Evolutionary conservation across 2,888 invertebrate species (phyloP).

Genomic region (Oscheius sp.): DNA sequence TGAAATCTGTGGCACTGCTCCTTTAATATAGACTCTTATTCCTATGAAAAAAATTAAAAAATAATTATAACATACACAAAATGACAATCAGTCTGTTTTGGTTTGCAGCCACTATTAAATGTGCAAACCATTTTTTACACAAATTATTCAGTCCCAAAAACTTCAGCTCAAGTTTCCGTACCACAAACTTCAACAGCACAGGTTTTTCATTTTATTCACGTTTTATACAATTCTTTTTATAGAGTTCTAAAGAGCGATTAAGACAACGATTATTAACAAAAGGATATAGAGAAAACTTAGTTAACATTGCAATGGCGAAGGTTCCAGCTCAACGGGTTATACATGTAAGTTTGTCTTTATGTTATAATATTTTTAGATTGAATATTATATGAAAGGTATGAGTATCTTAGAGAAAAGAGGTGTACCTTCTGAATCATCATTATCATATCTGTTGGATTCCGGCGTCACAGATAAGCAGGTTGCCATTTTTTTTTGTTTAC

Average conservation of each 20-base stretch:
- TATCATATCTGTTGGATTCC: slow-evolving; percentile 42
- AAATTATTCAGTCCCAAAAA: not conserved
- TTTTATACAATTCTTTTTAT: not conserved
- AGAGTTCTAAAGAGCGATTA: slow-evolving; percentile 3
- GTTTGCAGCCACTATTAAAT: slow-evolving; percentile 9
- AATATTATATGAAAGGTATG: slow-evolving; percentile 57
- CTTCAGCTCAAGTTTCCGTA: not conserved
- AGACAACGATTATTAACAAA: slow-evolving; percentile 37
- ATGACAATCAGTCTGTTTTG: not conserved
- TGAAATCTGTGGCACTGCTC: too few relatives aligned
- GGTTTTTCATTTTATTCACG: not conserved
- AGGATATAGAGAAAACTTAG: slow-evolving; percentile 44
- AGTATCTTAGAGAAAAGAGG: slow-evolving; percentile 47
- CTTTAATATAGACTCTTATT: too few relatives aligned
- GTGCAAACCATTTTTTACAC: not conserved
- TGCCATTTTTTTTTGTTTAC: slow-evolving; percentile 2
- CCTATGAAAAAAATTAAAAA: too few relatives aligned
- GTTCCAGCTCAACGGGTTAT: slow-evolving; percentile 38
- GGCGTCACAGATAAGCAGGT: slow-evolving; percentile 52
- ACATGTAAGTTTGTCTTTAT: slow-evolving; percentile 35
- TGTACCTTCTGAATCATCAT: slow-evolving; percentile 33
- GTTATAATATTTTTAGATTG: slow-evolving; percentile 42
- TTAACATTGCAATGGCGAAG: slow-evolving; percentile 32
- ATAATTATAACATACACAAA: too few relatives aligned
- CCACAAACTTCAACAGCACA: not conserved